Evolutionary conservation across 2,888 invertebrate genomes (phyloP).

Genomic region (Torymus auratus): DNA sequence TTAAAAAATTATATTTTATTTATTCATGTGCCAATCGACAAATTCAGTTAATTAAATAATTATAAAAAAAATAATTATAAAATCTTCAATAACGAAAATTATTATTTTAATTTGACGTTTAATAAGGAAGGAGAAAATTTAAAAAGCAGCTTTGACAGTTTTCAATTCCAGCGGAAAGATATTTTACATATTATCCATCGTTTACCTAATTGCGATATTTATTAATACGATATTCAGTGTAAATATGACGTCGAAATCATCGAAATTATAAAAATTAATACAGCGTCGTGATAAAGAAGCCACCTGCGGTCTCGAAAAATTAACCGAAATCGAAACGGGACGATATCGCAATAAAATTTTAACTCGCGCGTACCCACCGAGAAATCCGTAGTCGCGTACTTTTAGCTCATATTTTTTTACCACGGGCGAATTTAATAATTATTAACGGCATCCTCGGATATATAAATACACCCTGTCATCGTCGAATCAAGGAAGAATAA

Average conservation of each 20-base stretch:
- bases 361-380: background rate
- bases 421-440: background rate
- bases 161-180: background rate
- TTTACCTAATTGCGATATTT: background rate
- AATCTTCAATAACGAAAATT: no score
- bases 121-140: no score
- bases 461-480: constrained; percentile 3
- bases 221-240: background rate
- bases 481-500: constrained; percentile 14
- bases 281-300: no score
- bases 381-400: constrained; percentile 8
- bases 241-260: no score
- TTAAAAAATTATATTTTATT: no score
- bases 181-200: background rate
- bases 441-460: background rate
- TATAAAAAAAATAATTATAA: no score
- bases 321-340: background rate
- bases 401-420: constrained; percentile 8
- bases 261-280: no score
- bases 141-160: no score
- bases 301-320: no score
- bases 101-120: no score
- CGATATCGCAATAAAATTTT: constrained; percentile 23
- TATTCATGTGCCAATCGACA: no score
- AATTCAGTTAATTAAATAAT: no score